Evolutionary conservation across 2,797 vertebrate species (phyloP).

Genomic region (Stomatorhinus walkeri): DNA sequence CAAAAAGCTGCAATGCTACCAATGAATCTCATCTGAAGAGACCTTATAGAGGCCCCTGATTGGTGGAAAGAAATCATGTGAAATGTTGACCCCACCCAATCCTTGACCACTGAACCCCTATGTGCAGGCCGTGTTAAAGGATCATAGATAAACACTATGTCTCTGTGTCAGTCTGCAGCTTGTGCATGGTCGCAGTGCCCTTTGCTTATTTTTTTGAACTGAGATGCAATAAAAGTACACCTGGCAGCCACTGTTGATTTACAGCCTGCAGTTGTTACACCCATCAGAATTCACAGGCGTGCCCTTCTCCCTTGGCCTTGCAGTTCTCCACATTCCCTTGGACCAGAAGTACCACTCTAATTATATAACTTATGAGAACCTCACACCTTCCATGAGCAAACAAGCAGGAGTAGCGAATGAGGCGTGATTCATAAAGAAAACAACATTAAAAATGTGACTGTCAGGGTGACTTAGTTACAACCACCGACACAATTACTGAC

Average conservation of each 20-base stretch:
- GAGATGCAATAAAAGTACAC: background rate
- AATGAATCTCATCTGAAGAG: background rate
- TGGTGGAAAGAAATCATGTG: background rate
- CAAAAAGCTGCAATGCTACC: background rate
- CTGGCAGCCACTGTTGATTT: constrained; percentile 11
- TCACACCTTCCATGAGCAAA: background rate
- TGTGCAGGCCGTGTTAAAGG: background rate
- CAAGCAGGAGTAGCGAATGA: background rate
- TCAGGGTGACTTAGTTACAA: background rate
- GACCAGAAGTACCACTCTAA: background rate
- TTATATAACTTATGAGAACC: background rate
- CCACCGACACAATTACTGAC: background rate
- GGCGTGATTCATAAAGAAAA: background rate
- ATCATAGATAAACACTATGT: background rate
- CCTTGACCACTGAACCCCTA: background rate
- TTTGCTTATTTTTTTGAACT: constrained; percentile 3
- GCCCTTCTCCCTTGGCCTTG: background rate
- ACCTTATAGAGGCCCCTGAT: background rate
- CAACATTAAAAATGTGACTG: constrained; percentile 5
- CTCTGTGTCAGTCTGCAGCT: background rate
- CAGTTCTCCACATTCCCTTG: background rate
- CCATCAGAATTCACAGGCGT: background rate
- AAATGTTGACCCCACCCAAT: background rate
- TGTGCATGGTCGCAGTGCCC: background rate
- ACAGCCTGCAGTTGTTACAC: constrained; percentile 9